Evolutionary conservation across 2,888 invertebrate genomes (phyloP).

Genomic region (Macaria liturata): DNA sequence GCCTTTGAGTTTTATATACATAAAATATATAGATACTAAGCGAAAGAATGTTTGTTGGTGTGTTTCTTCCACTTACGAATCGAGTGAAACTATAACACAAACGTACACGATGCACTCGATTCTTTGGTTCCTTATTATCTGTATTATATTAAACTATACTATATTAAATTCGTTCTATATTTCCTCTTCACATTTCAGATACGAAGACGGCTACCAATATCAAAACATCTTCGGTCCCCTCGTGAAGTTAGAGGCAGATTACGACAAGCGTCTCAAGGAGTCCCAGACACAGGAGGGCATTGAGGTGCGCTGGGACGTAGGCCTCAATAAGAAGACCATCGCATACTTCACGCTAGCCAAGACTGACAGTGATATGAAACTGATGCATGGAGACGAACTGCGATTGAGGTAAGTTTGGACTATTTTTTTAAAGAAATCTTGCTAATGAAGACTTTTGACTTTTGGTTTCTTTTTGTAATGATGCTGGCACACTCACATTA

Average conservation of each 20-base stretch:
- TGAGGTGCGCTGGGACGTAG: conserved; percentile 99
- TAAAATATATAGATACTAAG: background rate
- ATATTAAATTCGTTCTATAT: too few species aligned
- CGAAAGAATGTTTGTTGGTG: too few species aligned
- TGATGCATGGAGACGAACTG: conserved; percentile 99
- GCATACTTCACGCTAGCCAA: conserved; percentile 99
- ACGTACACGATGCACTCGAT: too few species aligned
- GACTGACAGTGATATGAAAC: conserved; percentile 98
- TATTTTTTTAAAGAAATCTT: too few species aligned
- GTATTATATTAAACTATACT: too few species aligned
- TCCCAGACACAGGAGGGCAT: conserved; percentile 99
- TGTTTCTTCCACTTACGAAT: too few species aligned
- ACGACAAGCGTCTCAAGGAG: conserved; percentile 98
- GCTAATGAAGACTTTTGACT: too few species aligned
- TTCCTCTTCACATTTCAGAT: conserved; percentile 73
- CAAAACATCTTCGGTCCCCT: conserved; percentile 99
- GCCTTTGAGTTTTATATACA: too few species aligned
- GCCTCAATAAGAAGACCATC: conserved; percentile 98
- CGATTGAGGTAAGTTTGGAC: conserved; percentile 85
- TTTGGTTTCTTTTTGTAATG: too few species aligned
- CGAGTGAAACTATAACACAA: too few species aligned
- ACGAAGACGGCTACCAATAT: conserved; percentile 99
- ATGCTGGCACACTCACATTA: too few species aligned
- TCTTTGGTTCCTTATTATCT: too few species aligned
- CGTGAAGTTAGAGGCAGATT: conserved; percentile 98